Conservation (phyloP, 2,797 vertebrate species). For the Lophotriccus pileatus region DNA sequence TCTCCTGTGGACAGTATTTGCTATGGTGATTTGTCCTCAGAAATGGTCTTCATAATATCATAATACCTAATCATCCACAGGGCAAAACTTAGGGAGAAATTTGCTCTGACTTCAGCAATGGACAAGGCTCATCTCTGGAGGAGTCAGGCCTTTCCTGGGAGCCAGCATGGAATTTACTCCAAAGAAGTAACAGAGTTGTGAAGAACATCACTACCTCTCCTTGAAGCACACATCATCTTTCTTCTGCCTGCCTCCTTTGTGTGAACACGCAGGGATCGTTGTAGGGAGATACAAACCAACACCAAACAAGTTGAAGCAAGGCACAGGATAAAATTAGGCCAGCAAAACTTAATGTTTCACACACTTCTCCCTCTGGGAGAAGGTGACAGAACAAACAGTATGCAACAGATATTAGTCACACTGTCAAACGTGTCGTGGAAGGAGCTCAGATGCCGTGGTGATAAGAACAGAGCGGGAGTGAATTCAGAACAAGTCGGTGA, state of each 20-base stretch:
- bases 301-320: neutral
- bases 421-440: conserved; percentile 7
- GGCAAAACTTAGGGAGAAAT: neutral
- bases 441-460: conserved; percentile 4
- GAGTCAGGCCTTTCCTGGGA: neutral
- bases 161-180: neutral
- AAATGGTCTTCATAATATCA: neutral
- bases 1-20: neutral
- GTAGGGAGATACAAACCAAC: neutral
- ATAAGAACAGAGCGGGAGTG: neutral
- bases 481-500: neutral
- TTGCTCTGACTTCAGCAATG: neutral
- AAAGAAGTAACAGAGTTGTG: neutral
- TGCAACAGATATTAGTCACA: conserved; percentile 60
- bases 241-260: neutral
- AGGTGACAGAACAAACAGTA: conserved; percentile 63
- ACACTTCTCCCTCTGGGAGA: conserved; percentile 31
- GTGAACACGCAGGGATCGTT: neutral
- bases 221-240: neutral
- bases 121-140: neutral
- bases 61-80: fast-evolving
- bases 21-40: neutral
- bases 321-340: conserved; percentile 49
- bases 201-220: neutral
- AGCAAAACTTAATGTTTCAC: conserved; percentile 43